Base-by-base conservation (phyloP, 2,113 vertebrate genomes). In the Opisthocomus hoazin region DNA sequence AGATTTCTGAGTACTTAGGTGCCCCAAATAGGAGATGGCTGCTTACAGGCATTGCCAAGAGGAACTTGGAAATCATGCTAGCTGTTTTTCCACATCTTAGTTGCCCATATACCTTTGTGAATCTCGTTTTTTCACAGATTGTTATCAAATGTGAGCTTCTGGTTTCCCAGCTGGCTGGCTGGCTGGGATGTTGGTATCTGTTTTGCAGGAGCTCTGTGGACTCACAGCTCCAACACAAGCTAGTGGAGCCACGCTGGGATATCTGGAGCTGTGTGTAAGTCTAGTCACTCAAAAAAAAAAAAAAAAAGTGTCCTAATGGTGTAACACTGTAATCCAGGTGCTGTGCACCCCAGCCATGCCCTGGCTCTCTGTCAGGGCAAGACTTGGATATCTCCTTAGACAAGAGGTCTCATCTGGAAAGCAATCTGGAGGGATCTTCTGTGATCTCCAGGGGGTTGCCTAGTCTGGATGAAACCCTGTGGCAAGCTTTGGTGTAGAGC, bases 271-370 rank as follows among this genome's bases (percentile, higher is more conserved):
- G 20, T 21, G 27, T 46, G 5, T 41, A 64, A 43, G 7, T 64
- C 8, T 30, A 90, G 7, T 36, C 37, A 60, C 43, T 68, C 29
- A 73, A 39, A 79, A 60, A 14, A 45, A 15, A 15, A 21, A 22
- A 51, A 2, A 0, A 21, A 22, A 51, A 2, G 0, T 1, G 7
- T 22, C 15, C 15, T 32, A 63, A 53, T 10, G 21, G 14, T 66
- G n/a, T 75, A 71, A 7, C 30, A 27, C 5, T 45, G 8, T 37
- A 36, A 11, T 77, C 7, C 53, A 86, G 43, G 9, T 64, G 17
- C n/a, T 82, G 27, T 18, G 30, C 10, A 60, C 29, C 11, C 26
- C 12, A 4, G 36, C n/a, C 48, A 6, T 70, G 53, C n/a, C 46
- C 43, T 41, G 53, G 6, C 4, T 73, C 15, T 73, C 68, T 53